Evolutionary conservation across 1,140 invertebrate species (phyloP).

Genomic region (Diabrotica virgifera): DNA sequence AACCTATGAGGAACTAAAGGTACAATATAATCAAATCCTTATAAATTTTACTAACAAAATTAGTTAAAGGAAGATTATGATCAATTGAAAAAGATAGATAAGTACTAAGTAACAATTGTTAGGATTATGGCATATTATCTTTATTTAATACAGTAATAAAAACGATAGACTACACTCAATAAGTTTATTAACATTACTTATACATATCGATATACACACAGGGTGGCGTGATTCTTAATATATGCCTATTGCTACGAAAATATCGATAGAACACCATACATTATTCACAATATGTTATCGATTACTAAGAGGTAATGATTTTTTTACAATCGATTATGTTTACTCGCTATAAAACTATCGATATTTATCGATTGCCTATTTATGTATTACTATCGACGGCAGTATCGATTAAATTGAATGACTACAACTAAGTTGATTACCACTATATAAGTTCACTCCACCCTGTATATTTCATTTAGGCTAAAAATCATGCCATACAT

Average conservation of each 20-base stretch:
- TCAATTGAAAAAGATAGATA: slow-evolving; percentile 25
- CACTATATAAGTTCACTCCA: not conserved
- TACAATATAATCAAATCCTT: slow-evolving; percentile 31
- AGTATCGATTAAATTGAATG: no score
- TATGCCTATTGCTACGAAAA: no score
- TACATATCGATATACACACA: slow-evolving; percentile 7
- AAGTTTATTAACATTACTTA: slow-evolving; percentile 10
- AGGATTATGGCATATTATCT: slow-evolving; percentile 18
- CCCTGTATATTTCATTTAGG: slow-evolving; percentile 6
- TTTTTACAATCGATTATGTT: no score
- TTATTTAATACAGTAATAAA: slow-evolving; percentile 9
- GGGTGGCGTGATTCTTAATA: not conserved
- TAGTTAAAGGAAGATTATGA: slow-evolving; percentile 23
- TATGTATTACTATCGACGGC: no score
- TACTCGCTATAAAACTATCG: no score
- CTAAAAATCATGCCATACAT: slow-evolving; percentile 7
- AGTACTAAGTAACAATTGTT: slow-evolving; percentile 38
- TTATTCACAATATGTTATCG: no score
- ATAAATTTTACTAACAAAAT: slow-evolving; percentile 25
- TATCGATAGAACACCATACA: no score
- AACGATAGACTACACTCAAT: slow-evolving; percentile 13
- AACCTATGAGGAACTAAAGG: slow-evolving; percentile 44
- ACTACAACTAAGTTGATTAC: no score
- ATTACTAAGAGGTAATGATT: no score
- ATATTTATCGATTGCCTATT: no score